Conservation (phyloP, 2,113 vertebrate species). For the Jacana jacana region DNA sequence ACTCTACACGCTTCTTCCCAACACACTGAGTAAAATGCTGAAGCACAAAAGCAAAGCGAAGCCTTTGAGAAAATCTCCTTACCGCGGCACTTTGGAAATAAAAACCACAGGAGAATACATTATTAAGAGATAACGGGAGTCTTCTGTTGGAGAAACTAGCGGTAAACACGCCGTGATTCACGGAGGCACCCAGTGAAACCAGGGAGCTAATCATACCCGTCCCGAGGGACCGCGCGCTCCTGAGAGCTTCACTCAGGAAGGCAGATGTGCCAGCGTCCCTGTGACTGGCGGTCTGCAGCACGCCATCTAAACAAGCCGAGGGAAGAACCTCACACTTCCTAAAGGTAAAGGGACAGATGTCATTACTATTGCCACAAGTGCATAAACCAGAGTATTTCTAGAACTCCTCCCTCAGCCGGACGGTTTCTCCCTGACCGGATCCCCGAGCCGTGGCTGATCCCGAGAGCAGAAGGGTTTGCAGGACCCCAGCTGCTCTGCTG, state of each 20-base stretch:
- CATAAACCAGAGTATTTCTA: not conserved
- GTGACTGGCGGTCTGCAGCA: not conserved
- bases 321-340: not conserved
- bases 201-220: constrained; percentile 54
- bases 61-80: constrained; percentile 45
- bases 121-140: constrained; percentile 57
- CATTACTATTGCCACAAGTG: not conserved
- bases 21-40: constrained; percentile 47
- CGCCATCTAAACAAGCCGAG: not conserved
- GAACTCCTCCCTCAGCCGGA: not conserved
- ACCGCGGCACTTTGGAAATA: constrained; percentile 59
- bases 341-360: not conserved
- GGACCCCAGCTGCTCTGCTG: rapidly evolving
- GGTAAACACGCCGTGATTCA: constrained; percentile 60
- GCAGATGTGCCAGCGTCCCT: not conserved
- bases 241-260: constrained; percentile 27
- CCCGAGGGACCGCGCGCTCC: not conserved
- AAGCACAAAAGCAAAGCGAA: constrained; percentile 48
- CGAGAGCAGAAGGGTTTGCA: not conserved
- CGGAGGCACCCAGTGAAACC: constrained; percentile 69
- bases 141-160: constrained; percentile 42
- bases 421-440: not conserved
- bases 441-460: not conserved
- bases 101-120: constrained; percentile 55
- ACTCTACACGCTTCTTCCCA: not conserved